phyloP scores from a whole-genome alignment of 2,888 invertebrate genomes.

The Drosophila multiciliata region DNA sequence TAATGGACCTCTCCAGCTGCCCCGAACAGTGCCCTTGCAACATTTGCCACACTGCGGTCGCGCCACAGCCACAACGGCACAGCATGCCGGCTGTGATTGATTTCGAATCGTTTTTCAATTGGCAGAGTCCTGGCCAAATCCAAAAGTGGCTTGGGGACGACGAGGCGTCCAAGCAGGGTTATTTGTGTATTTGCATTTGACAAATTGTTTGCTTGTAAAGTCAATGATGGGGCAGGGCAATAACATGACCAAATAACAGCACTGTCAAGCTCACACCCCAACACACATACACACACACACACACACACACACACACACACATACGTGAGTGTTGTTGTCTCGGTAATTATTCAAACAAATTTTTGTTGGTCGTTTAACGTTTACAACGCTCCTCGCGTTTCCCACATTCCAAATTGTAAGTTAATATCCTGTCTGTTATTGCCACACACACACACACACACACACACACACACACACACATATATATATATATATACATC shows the following conservation, averaged over 20 bases:
- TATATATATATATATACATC: constrained; percentile 28
- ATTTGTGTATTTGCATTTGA: constrained; percentile 81
- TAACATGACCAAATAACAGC: constrained; percentile 45
- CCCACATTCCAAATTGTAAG: constrained; percentile 65
- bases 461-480: constrained; percentile 25
- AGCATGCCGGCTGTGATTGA: constrained; percentile 70
- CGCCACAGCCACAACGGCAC: constrained; percentile 26
- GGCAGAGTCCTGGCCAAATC: constrained; percentile 47
- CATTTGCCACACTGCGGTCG: constrained; percentile 43
- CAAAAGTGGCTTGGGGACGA: not conserved
- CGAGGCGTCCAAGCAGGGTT: constrained; percentile 57
- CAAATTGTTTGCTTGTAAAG: constrained; percentile 79
- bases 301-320: constrained; percentile 5
- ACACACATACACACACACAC: constrained; percentile 8
- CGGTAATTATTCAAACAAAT: constrained; percentile 77
- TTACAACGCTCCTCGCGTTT: constrained; percentile 43
- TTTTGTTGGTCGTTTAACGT: constrained; percentile 66
- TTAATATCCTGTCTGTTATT: constrained; percentile 81
- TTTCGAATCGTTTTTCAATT: constrained; percentile 81
- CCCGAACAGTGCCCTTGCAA: constrained; percentile 14
- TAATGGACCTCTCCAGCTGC: constrained; percentile 69
- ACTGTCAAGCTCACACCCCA: constrained; percentile 12
- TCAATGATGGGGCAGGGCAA: constrained; percentile 68
- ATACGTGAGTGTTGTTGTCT: constrained; percentile 55
- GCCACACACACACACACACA: constrained; percentile 56